Evolutionary conservation across 2,888 invertebrate species (phyloP), one percentile per base, ranked within the genome.

Genomic region (Agrotis puta): DNA sequence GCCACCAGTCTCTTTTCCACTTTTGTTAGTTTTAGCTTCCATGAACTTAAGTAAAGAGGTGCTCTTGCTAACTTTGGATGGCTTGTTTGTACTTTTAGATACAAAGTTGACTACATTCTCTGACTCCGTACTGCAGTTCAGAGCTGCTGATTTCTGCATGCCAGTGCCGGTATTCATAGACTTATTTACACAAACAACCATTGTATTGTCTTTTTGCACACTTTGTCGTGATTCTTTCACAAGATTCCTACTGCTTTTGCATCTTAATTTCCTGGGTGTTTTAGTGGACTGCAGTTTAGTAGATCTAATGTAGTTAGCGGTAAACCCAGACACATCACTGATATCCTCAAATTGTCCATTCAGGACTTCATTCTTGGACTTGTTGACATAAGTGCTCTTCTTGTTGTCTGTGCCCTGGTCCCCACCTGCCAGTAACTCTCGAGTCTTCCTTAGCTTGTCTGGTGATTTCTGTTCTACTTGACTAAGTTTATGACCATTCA

Each of bases 301-400:
- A 22, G 96, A 96, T 47, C 95, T 89, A 45, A 96, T 96, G 76
- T 96, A 96, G 82, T 95, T 96, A 3, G 95, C 96, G 33, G 96
- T 96, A 70, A 95, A 94, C 0, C 96, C 96, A 48, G 96, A 96
- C 3, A 96, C 94, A 89, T 96, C 96, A 88, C 96, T 96, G 22
- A 94, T 77, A 64, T 96, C 95, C 73, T 95, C 95, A 89, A 93
- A 94, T 64, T 93, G 92, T 13, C 93, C 93, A 86, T 94, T 94
- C 2, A 82, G 75, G 39, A 77, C 76, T 16, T 74, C 83, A 80
- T 78, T 83, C 78, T 87, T 90, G 63, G 85, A 84, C 65, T 75
- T 81, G 58, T 82, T 79, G 43, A 71, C 74, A 65, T 74, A 83
- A 58, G 72, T 74, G 69, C 74, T 86, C 75, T 81, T 89, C 67